Conservation (phyloP, 2,888 invertebrate genomes). For the Lutraria lutraria region DNA sequence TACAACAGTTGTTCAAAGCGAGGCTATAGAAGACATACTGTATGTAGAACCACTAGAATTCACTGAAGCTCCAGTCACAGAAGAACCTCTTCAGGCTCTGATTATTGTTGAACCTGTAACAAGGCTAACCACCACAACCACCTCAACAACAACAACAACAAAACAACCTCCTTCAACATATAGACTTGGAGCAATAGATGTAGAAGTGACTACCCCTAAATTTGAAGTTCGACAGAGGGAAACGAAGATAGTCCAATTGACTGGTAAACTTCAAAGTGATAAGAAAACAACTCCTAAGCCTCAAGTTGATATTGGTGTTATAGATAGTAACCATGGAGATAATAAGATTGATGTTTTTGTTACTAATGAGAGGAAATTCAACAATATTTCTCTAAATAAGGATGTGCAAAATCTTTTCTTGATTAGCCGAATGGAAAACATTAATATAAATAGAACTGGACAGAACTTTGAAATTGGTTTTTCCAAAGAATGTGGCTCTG, state of each 20-base stretch:
- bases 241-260: background rate
- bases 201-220: background rate
- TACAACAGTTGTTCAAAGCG: background rate
- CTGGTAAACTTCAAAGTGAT: background rate
- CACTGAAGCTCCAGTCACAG: background rate
- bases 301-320: slow-evolving; percentile 9
- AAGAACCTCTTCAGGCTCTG: background rate
- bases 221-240: slow-evolving; percentile 8
- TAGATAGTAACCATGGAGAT: background rate
- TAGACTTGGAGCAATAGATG: slow-evolving; percentile 18
- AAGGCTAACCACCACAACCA: background rate
- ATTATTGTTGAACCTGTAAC: slow-evolving; percentile 21
- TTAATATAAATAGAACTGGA: slow-evolving; percentile 39
- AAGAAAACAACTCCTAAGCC: background rate
- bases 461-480: slow-evolving; percentile 37
- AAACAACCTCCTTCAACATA: slow-evolving; percentile 8
- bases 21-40: background rate
- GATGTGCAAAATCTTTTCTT: slow-evolving; percentile 38
- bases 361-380: slow-evolving; percentile 20
- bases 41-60: background rate
- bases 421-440: slow-evolving; percentile 41
- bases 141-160: slow-evolving; percentile 35
- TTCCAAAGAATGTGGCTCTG: slow-evolving; percentile 39
- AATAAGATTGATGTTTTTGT: slow-evolving; percentile 20
- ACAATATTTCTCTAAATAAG: background rate